A percentile compares a stretch with the other conserved stretches of the same genome.
Evolutionary conservation across 2,888 invertebrate genomes (phyloP).

Genomic region (Venustoraphidia nigricollis): DNA sequence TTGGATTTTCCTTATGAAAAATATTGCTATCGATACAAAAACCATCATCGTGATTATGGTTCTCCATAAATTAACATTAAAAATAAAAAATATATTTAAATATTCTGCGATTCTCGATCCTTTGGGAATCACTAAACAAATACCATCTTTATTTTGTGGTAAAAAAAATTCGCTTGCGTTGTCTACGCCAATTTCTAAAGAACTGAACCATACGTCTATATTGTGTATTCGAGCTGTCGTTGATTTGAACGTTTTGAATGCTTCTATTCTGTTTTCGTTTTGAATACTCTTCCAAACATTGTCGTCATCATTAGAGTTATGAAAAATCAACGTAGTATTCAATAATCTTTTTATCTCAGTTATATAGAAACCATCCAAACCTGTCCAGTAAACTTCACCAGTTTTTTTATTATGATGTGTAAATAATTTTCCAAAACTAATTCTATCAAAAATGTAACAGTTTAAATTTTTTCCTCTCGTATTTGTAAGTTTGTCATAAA

Average conservation of each 20-base stretch:
- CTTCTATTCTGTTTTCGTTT: background rate
- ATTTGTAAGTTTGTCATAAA: slow-evolving; percentile 20
- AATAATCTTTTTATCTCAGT: no score
- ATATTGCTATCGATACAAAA: background rate
- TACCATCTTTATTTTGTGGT: background rate
- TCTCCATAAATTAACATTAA: background rate
- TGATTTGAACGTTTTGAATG: background rate
- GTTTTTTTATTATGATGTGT: no score
- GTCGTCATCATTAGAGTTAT: no score
- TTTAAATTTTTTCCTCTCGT: slow-evolving; percentile 17
- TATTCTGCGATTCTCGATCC: background rate
- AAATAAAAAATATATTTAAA: background rate
- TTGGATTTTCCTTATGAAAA: background rate
- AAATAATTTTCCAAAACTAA: background rate
- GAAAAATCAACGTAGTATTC: no score
- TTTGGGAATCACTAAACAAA: background rate
- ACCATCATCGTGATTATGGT: no score
- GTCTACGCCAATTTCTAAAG: background rate
- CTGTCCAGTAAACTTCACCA: no score
- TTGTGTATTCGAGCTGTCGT: background rate
- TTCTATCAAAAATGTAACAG: background rate
- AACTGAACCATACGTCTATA: background rate
- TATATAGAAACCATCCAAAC: no score
- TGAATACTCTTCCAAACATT: background rate
- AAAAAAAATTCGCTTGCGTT: background rate